These are phyloP conservation scores for Dynastes grantii DNA, from an alignment of 2,888 invertebrate species.

Conservation along the genomic window DNA sequence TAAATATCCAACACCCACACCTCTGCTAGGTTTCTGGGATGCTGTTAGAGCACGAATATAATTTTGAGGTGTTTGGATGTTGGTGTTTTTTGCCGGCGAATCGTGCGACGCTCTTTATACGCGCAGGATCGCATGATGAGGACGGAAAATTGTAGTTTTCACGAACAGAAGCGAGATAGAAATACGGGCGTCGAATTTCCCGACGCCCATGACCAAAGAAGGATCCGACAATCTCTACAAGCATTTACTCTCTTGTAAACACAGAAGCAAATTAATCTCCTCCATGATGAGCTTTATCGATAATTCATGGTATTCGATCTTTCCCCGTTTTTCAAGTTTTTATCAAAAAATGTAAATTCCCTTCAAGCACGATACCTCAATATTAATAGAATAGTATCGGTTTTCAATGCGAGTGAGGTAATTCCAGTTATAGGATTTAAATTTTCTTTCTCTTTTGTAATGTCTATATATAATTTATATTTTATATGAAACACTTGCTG, in stretches of 20 bases:
- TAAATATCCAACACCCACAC: constrained; percentile 11
- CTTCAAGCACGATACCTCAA: not conserved
- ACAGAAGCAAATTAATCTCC: constrained; percentile 45
- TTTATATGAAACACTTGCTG: too few relatives aligned
- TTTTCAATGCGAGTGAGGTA: too few relatives aligned
- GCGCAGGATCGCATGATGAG: constrained; percentile 60
- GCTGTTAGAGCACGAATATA: constrained; percentile 27
- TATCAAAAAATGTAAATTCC: too few relatives aligned
- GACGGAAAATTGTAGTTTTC: constrained; percentile 59
- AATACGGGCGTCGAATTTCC: constrained; percentile 75
- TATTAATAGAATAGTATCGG: not conserved
- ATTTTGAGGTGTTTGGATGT: constrained; percentile 46
- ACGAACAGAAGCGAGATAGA: constrained; percentile 64
- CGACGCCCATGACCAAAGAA: constrained; percentile 82
- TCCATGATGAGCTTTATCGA: constrained; percentile 28
- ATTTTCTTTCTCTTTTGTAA: too few relatives aligned
- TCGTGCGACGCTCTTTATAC: constrained; percentile 33
- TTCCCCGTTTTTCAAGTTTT: not conserved
- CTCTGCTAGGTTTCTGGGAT: constrained; percentile 15
- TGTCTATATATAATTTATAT: too few relatives aligned
- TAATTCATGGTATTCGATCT: not conserved
- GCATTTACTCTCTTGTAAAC: constrained; percentile 48
- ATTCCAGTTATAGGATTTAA: too few relatives aligned
- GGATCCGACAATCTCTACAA: constrained; percentile 73
- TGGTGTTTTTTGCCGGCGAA: constrained; percentile 44